A percentile compares a stretch with the other conserved stretches of the same genome.
phyloP scores from a whole-genome alignment of 2,797 vertebrate genomes.

The Gymnopithys bicolor region DNA sequence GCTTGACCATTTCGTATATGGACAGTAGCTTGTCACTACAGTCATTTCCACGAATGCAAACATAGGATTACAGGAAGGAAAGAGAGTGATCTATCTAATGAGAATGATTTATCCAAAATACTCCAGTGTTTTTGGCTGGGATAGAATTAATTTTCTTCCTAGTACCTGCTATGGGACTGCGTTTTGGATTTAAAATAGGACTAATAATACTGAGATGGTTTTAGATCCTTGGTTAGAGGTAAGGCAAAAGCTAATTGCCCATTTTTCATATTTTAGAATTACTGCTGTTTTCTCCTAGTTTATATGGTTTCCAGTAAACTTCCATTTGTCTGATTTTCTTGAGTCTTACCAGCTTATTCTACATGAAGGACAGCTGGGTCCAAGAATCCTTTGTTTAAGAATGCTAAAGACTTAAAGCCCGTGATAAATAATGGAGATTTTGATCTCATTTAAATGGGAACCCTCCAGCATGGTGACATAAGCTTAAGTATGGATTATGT shows the following conservation, averaged over 20 bases:
- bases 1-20: background rate
- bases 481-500: slow-evolving; percentile 44
- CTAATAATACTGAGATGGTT: background rate
- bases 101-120: background rate
- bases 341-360: background rate
- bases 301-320: background rate
- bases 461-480: background rate
- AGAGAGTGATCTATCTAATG: background rate
- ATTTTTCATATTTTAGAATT: background rate
- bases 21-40: background rate
- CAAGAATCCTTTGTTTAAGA: slow-evolving; percentile 7
- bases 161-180: background rate
- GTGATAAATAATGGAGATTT: background rate
- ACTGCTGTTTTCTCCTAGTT: background rate
- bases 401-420: background rate
- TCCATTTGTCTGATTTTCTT: background rate
- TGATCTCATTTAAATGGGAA: slow-evolving; percentile 34
- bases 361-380: background rate
- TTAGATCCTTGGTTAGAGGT: background rate
- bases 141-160: background rate
- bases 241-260: background rate
- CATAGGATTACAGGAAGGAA: background rate
- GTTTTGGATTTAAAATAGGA: background rate
- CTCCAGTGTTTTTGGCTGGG: background rate
- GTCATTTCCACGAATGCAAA: background rate